Evolutionary conservation across 2,113 vertebrate genomes (phyloP).

Genomic region (Pituophis catenifer): DNA sequence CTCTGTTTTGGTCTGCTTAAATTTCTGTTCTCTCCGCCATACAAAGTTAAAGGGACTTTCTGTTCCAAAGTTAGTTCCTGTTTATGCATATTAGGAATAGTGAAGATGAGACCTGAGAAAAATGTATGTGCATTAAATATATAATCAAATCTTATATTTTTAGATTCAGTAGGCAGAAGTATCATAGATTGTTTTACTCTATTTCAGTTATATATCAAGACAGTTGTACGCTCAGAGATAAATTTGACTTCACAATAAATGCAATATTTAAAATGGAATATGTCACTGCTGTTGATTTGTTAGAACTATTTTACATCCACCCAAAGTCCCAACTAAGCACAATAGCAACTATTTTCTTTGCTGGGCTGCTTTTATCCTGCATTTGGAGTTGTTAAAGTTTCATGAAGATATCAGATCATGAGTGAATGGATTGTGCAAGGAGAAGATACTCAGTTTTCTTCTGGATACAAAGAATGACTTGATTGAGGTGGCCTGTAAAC

Average conservation of each 20-base stretch:
- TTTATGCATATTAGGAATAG: neutral
- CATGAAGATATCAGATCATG: neutral
- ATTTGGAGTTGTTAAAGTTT: neutral
- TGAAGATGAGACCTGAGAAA: neutral
- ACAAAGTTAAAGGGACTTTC: neutral
- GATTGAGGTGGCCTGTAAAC: neutral
- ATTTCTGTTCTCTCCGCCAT: neutral
- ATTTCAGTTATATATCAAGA: neutral
- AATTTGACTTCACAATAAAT: neutral
- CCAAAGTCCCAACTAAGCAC: neutral
- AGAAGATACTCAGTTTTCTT: neutral
- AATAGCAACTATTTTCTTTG: neutral
- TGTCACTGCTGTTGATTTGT: neutral
- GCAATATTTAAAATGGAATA: neutral
- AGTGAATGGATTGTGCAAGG: neutral
- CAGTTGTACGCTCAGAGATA: neutral
- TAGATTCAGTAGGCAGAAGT: neutral
- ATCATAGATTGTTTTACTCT: neutral
- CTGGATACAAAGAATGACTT: neutral
- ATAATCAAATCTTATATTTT: neutral
- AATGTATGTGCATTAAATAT: neutral
- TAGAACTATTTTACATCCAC: neutral
- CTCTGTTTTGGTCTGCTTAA: neutral
- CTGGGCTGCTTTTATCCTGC: neutral
- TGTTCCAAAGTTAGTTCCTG: neutral